A percentile compares a stretch with the other conserved stretches of the same genome.
These are phyloP conservation scores for Sarcoramphus papa DNA, from an alignment of 2,797 vertebrate genomes.

Conservation along the genomic window DNA sequence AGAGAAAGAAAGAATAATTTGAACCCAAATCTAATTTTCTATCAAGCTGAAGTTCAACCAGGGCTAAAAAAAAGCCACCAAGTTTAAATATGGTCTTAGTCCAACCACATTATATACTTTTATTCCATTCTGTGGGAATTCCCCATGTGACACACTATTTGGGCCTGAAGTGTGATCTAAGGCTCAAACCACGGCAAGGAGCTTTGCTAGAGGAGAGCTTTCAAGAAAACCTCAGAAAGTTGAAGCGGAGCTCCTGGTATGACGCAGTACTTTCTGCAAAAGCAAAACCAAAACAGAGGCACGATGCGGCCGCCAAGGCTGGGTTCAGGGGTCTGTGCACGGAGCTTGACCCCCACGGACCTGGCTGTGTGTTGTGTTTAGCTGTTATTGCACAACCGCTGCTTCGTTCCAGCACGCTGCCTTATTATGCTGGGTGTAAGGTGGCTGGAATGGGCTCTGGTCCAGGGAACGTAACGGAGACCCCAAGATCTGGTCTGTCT, in stretches of 20 bases:
- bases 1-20: neutral
- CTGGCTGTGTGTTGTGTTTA: neutral
- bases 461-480: neutral
- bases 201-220: neutral
- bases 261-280: neutral
- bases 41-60: neutral
- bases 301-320: rapidly evolving
- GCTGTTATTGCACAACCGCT: neutral
- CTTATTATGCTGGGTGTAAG: neutral
- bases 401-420: rapidly evolving
- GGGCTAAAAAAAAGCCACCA: neutral
- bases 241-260: neutral
- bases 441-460: rapidly evolving
- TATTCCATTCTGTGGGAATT: neutral
- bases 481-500: neutral
- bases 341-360: rapidly evolving
- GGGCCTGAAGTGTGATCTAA: neutral
- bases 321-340: neutral
- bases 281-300: neutral
- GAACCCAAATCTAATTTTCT: neutral
- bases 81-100: neutral
- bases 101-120: neutral
- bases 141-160: neutral
- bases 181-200: neutral
- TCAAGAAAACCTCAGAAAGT: neutral